Conservation (phyloP, 2,113 vertebrate species). For the Plecturocebus donacophilus region DNA sequence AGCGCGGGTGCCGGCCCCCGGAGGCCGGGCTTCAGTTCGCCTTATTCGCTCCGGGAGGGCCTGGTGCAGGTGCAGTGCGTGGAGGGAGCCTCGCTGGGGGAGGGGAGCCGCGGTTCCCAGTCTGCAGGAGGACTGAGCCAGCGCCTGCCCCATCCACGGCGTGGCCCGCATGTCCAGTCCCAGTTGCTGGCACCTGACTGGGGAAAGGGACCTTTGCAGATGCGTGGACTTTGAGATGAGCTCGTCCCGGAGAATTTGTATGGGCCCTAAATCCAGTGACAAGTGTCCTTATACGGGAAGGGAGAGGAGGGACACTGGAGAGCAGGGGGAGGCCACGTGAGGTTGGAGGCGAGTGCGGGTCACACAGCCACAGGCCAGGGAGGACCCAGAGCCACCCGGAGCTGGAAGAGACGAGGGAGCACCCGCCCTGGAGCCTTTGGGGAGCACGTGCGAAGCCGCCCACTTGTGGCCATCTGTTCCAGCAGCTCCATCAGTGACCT, state of each 20-base stretch:
- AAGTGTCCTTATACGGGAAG: neutral
- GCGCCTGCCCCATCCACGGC: rapidly evolving
- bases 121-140: rapidly evolving
- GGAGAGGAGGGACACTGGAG: neutral
- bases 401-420: neutral
- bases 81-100: neutral
- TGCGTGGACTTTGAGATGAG: neutral
- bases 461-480: rapidly evolving
- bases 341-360: rapidly evolving
- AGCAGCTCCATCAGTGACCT: rapidly evolving
- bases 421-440: neutral
- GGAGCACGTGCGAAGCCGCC: rapidly evolving
- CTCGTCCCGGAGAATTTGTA: rapidly evolving
- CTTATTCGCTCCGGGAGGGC: neutral
- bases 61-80: neutral
- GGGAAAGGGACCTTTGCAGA: neutral
- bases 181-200: no score
- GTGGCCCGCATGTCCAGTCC: no score
- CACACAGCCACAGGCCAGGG: rapidly evolving
- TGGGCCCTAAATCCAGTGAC: neutral
- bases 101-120: rapidly evolving
- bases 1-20: no score
- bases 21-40: neutral
- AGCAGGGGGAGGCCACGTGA: neutral
- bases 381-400: neutral